Percentiles rank a stretch among this genome's conserved stretches.
Conservation (phyloP, 1,140 invertebrate genomes). For the Antheraea pernyi region DNA sequence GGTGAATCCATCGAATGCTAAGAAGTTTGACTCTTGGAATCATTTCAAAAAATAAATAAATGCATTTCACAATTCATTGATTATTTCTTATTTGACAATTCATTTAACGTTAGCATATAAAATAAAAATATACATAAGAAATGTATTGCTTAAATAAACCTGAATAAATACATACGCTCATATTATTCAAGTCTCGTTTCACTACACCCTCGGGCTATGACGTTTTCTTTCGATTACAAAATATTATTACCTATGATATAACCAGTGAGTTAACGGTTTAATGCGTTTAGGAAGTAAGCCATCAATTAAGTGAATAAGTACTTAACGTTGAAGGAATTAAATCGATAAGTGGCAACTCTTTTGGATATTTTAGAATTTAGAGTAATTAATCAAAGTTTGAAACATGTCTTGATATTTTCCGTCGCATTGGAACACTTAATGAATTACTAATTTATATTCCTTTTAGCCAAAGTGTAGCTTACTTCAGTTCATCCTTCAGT, state of each 20-base stretch:
- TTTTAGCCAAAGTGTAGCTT: not conserved
- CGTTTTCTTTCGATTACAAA: not conserved
- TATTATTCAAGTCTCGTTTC: not conserved
- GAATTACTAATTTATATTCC: not conserved
- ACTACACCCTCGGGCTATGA: not conserved
- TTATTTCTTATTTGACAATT: too few species aligned
- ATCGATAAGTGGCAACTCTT: not conserved
- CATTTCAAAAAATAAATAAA: too few species aligned
- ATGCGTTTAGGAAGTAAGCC: slow-evolving; percentile 9
- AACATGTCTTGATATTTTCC: not conserved
- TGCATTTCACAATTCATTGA: too few species aligned
- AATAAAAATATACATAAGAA: too few species aligned
- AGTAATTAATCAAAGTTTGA: not conserved
- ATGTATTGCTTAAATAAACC: not conserved
- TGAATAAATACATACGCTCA: not conserved
- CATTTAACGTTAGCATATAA: too few species aligned
- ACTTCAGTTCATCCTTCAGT: too few species aligned
- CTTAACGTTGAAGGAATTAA: not conserved
- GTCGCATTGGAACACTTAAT: not conserved
- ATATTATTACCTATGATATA: slow-evolving; percentile 7
- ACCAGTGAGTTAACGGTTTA: slow-evolving; percentile 2
- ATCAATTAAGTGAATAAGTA: not conserved
- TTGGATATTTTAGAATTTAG: not conserved
- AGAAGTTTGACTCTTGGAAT: too few species aligned
- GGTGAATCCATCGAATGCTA: too few species aligned